phyloP scores from a whole-genome alignment of 2,113 vertebrate species.

The Ictalurus punctatus region DNA sequence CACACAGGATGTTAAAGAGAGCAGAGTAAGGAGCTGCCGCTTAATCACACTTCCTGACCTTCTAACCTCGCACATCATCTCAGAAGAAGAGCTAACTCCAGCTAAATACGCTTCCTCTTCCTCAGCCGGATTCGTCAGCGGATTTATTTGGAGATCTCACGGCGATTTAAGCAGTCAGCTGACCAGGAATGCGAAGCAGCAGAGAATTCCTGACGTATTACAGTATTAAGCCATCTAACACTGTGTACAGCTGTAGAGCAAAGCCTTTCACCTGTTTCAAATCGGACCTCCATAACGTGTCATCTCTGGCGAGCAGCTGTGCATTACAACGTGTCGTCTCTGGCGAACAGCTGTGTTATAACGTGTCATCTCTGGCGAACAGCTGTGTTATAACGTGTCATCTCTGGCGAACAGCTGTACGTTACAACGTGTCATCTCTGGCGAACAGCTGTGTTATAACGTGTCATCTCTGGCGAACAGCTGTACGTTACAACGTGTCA shows the following conservation, averaged over 20 bases:
- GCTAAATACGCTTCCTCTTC: background rate
- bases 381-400: too few relatives aligned
- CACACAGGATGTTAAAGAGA: background rate
- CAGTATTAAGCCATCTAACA: background rate
- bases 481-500: too few relatives aligned
- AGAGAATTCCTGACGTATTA: background rate
- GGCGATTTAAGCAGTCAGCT: background rate
- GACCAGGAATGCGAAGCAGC: background rate
- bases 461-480: too few relatives aligned
- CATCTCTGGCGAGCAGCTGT: background rate
- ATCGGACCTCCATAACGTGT: background rate
- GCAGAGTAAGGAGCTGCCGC: too few relatives aligned
- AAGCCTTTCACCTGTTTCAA: background rate
- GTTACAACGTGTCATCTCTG: too few relatives aligned
- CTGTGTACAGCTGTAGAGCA: too few relatives aligned
- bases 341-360: too few relatives aligned
- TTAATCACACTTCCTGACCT: background rate
- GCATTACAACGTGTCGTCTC: too few relatives aligned
- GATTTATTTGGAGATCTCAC: background rate
- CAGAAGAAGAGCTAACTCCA: background rate
- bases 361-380: too few relatives aligned
- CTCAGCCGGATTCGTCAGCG: background rate
- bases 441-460: too few relatives aligned
- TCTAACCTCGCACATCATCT: background rate
- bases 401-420: too few relatives aligned